Base-by-base conservation (phyloP, 2,888 invertebrate species). In the Dexiosoma caninum region DNA sequence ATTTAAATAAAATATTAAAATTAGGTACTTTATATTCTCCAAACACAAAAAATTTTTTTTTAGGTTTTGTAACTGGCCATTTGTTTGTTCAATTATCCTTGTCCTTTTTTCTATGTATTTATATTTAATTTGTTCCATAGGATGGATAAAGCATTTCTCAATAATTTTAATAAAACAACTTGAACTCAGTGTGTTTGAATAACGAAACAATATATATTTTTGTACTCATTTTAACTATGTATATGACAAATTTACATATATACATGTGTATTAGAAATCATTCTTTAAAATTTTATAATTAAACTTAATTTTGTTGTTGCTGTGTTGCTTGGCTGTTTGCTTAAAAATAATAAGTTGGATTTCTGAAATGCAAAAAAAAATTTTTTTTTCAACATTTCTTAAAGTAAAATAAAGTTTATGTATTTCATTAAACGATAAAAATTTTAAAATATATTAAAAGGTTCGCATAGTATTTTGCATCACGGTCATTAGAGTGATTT, bases 1-100 rank as follows among this genome's bases (percentile, higher is more conserved):
- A 79, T 82, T 76, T 66, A 72, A 78, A 77, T 74, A 70, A 83
- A 82, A 83, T 74, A 80, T 55, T 40, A 59, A 74, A 72, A 70
- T 69, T 78, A 72, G 64, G 80, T 55, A 53, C 27, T 76, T 78
- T 42, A 12, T 55, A 75, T 49, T 82, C 55, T 82, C 71, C 60
- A 67, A 71, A 71, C 72, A 82, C 66, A 82, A 76, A 6, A 3
- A 27, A 46, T 70, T 78, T 60, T 71, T n/a, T 42, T 67, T 60
- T 64, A 55, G 16, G 19, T 78, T 55, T 59, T 53, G 27, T 32
- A 16, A 59, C 8, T 66, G 62, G 42, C 55, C 53, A 53, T 51
- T 57, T 35, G 21, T 44, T 70, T 70, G n/a, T 66, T 53, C 27
- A 57, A 44, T 2, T 71, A 7, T 32, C 4, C n/a, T n/a, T n/a